Evolutionary conservation across 2,888 invertebrate genomes (phyloP), one percentile per base, ranked within the genome.

Genomic region (Platerodrilus igneus): DNA sequence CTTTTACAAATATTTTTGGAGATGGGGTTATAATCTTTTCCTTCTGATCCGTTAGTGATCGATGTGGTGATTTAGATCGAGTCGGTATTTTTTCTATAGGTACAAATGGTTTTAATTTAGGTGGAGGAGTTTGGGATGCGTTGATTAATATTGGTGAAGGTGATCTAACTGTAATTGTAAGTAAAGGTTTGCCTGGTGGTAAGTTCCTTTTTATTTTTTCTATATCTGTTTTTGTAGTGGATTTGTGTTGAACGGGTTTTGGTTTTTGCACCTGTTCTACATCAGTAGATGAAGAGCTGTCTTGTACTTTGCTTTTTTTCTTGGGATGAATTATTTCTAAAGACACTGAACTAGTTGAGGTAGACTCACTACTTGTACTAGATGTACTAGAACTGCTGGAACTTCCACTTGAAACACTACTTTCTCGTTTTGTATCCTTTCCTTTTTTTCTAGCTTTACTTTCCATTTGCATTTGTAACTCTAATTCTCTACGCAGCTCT

Each of bases 381-480:
- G 79, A 78, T 20, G 75, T 78, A 51, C 78, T 76, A 2, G 81
- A 78, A 37, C 71, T 71, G 44, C 77, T 77, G 28, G 79, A 78
- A 43, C 77, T 79, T 47, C 76, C 79, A 47, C 79, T 76, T 36
- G 81, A 81, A n/a, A 82, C 81, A 40, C 79, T 79, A 58, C 79
- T 81, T 51, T 79, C 79, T 53, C 77, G 74, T 66, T 81, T 82
- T 31, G 65, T 62, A 63, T 80, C 79, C 61, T 79, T 80, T 47
- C 81, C 79, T 61, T 82, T 81, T 48, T 81, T 78, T 55, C 79
- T 77, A 64, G 82, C 81, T 55, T 74, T 75, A 50, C 71, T 75
- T 59, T 84, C 85, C 74, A 83, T 83, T 73, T 83, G 83, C 74
- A 83, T 71, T 69, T 84, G 85, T 62, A 85, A 68, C 64, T 84